Evolutionary conservation across 1,140 invertebrate species (phyloP).

Genomic region (Apis dorsata): DNA sequence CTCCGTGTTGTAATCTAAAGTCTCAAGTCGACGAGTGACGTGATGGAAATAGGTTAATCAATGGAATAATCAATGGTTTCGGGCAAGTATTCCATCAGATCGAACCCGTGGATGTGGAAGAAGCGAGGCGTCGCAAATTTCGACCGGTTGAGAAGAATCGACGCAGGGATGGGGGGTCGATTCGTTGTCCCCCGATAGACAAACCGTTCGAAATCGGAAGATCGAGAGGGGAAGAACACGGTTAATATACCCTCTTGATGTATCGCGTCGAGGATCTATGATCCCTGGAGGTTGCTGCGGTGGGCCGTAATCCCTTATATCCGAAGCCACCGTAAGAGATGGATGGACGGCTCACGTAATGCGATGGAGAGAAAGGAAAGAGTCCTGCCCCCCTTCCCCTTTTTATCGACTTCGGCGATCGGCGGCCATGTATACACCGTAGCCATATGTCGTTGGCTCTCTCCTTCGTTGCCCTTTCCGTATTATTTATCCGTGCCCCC

Average conservation of each 20-base stretch:
- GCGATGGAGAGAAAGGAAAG: slow-evolving; percentile 43
- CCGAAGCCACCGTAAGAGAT: slow-evolving; percentile 62
- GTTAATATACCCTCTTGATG: slow-evolving; percentile 58
- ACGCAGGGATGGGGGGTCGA: too few relatives aligned
- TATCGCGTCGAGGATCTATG: slow-evolving; percentile 64
- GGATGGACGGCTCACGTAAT: slow-evolving; percentile 49
- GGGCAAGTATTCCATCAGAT: too few relatives aligned
- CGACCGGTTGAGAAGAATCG: too few relatives aligned
- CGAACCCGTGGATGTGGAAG: too few relatives aligned
- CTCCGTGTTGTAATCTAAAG: too few relatives aligned
- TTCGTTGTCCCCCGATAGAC: slow-evolving; percentile 33
- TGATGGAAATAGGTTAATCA: too few relatives aligned
- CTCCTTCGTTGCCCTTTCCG: slow-evolving; percentile 34
- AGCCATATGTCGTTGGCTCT: slow-evolving; percentile 59
- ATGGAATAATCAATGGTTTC: too few relatives aligned
- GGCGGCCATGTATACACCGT: slow-evolving; percentile 41
- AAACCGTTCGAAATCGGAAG: slow-evolving; percentile 46
- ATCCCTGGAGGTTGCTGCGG: slow-evolving; percentile 61
- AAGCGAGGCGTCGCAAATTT: too few relatives aligned
- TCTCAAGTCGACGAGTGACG: too few relatives aligned
- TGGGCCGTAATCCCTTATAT: slow-evolving; percentile 64
- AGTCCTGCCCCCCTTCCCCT: too few relatives aligned
- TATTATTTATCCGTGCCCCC: slow-evolving; percentile 55
- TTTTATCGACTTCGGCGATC: slow-evolving; percentile 7
- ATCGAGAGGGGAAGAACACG: not conserved